These are phyloP conservation scores for Sinocyclocheilus rhinocerous DNA, from an alignment of 2,113 vertebrate species.

Conservation along the genomic window DNA sequence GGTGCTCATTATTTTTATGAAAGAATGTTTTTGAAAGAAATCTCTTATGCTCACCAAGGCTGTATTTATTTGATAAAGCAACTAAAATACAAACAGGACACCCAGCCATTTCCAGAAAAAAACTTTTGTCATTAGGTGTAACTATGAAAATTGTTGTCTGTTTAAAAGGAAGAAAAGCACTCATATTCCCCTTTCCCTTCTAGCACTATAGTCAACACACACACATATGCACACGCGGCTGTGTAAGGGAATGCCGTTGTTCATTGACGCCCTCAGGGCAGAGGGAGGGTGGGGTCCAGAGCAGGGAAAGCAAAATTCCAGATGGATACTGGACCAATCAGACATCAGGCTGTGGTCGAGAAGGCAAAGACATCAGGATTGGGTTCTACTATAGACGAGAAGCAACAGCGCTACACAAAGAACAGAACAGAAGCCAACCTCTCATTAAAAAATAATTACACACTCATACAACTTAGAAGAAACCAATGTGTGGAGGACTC, in stretches of 20 bases:
- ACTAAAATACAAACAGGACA: background rate
- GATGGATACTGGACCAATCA: conserved; percentile 74
- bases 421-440: conserved; percentile 17
- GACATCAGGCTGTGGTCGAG: conserved; percentile 70
- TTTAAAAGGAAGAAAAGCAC: conserved; percentile 5
- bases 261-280: conserved; percentile 67
- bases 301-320: conserved; percentile 81
- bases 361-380: conserved; percentile 69
- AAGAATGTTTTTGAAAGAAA: background rate
- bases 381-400: conserved; percentile 43
- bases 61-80: too few relatives aligned
- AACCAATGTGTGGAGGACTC: background rate
- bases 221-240: conserved; percentile 6
- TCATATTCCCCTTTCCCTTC: background rate
- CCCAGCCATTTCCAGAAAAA: background rate
- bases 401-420: conserved; percentile 1
- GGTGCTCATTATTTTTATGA: background rate
- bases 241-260: conserved; percentile 64
- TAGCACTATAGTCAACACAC: conserved; percentile 18
- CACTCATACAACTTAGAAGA: conserved; percentile 2
- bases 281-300: conserved; percentile 63
- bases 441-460: conserved; percentile 11
- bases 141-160: conserved; percentile 23
- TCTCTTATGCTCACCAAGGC: background rate
- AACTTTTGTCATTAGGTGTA: conserved; percentile 7